A percentile compares a stretch with the other conserved stretches of the same genome.
These are phyloP conservation scores for Channallabes apus DNA, from an alignment of 2,797 vertebrate species.

Conservation along the genomic window DNA sequence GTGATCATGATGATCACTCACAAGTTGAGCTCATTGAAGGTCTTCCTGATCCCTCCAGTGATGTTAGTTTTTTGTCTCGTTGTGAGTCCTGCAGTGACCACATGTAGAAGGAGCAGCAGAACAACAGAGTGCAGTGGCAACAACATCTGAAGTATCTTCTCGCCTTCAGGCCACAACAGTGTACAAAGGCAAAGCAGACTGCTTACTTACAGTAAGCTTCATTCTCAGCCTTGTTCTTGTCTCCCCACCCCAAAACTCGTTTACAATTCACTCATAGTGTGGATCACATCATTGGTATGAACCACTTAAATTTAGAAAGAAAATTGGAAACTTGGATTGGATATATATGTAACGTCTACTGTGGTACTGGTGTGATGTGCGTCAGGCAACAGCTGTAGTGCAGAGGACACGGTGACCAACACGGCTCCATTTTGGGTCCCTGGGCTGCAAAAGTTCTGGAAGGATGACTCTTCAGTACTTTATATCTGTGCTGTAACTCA, in stretches of 20 bases:
- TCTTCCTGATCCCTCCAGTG: no score
- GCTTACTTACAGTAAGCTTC: slow-evolving; percentile 33
- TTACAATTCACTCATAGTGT: no score
- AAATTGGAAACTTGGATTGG: background rate
- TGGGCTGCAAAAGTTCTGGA: slow-evolving; percentile 74
- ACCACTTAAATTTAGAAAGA: background rate
- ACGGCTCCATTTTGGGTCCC: slow-evolving; percentile 48
- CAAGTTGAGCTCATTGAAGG: no score
- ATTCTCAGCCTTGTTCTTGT: slow-evolving; percentile 71
- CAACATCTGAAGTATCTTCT: slow-evolving; percentile 64
- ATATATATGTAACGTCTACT: background rate
- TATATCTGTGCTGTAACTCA: slow-evolving; percentile 57
- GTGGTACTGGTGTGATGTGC: slow-evolving; percentile 10
- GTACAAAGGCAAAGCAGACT: slow-evolving; percentile 65
- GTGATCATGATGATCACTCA: no score
- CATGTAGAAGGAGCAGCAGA: slow-evolving; percentile 54
- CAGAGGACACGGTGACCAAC: background rate
- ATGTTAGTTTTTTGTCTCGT: background rate
- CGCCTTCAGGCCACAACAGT: slow-evolving; percentile 62
- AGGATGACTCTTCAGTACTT: slow-evolving; percentile 68
- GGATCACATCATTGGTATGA: slow-evolving; percentile 72
- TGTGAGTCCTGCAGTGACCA: slow-evolving; percentile 43
- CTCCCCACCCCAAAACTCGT: slow-evolving; percentile 44
- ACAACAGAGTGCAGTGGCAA: slow-evolving; percentile 43
- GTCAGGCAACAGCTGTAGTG: slow-evolving; percentile 40